phyloP scores from a whole-genome alignment of 2,113 vertebrate species.

The Pongo abelii region DNA sequence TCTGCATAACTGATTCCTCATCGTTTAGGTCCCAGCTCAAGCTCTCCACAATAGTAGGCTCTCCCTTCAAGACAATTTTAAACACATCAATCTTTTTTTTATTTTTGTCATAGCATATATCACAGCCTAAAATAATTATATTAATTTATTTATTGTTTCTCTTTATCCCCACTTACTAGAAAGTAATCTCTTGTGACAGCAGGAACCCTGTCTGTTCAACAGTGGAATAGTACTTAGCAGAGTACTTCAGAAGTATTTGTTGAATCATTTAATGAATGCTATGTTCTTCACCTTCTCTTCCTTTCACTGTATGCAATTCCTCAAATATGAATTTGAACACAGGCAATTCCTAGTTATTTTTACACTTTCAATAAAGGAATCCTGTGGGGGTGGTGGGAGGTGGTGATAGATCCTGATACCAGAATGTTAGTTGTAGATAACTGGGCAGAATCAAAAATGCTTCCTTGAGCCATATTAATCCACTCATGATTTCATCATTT shows the following conservation, averaged over 20 bases:
- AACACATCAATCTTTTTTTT: neutral
- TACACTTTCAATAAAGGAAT: neutral
- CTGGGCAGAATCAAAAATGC: neutral
- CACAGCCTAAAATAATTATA: neutral
- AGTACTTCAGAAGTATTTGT: neutral
- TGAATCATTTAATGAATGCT: neutral
- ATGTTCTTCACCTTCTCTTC: neutral
- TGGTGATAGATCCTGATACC: neutral
- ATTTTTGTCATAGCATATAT: neutral
- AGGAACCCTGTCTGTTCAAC: neutral
- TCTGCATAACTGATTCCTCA: neutral
- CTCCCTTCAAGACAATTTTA: neutral
- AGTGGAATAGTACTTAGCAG: neutral
- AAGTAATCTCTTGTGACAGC: neutral
- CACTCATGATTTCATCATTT: neutral
- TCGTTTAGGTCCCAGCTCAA: neutral
- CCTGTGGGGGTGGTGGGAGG: neutral
- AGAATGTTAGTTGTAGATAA: neutral
- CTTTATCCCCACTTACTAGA: neutral
- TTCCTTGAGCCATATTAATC: neutral
- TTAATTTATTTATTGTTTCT: neutral
- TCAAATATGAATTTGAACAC: neutral
- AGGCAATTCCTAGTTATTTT: neutral
- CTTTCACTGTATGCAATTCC: neutral
- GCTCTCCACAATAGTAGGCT: neutral